Evolutionary conservation across 2,888 invertebrate genomes (phyloP).

Genomic region (Drosophila rellima): DNA sequence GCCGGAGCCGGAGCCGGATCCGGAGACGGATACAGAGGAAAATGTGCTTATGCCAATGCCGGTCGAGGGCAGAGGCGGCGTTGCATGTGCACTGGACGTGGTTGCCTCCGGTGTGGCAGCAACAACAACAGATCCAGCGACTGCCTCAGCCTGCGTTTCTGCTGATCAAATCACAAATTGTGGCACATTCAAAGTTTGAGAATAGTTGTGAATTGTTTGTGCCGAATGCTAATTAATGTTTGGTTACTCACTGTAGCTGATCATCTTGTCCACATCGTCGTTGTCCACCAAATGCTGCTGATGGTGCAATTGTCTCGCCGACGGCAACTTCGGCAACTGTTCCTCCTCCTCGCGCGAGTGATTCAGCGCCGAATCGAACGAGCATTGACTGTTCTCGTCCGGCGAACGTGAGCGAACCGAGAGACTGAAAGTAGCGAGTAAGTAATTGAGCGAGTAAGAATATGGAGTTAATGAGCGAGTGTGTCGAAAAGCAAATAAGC

Average conservation of each 20-base stretch:
- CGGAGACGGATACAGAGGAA: neutral
- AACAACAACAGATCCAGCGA: constrained; percentile 14
- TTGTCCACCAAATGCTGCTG: constrained; percentile 68
- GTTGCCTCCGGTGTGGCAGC: constrained; percentile 34
- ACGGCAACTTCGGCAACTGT: constrained; percentile 44
- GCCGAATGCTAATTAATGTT: constrained; percentile 1
- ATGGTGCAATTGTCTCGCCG: constrained; percentile 36
- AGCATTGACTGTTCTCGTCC: constrained; percentile 90
- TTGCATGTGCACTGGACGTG: constrained; percentile 27
- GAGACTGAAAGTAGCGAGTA: constrained; percentile 84
- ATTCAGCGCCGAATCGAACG: constrained; percentile 94
- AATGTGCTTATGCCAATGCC: neutral
- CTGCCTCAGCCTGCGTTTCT: constrained; percentile 41
- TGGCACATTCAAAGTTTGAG: constrained; percentile 20
- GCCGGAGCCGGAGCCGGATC: constrained; percentile 3
- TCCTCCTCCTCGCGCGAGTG: constrained; percentile 94
- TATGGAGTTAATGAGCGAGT: neutral
- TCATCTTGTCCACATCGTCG: constrained; percentile 81
- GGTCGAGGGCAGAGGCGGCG: constrained; percentile 4
- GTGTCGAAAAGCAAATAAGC: neutral
- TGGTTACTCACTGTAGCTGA: constrained; percentile 80
- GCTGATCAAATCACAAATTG: constrained; percentile 27
- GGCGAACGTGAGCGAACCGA: constrained; percentile 92
- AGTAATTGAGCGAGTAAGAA: neutral
- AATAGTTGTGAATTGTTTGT: constrained; percentile 32